Evolutionary conservation across 2,888 invertebrate species (phyloP), one percentile per base, ranked within the genome.

Genomic region (Lepidonotus clava): DNA sequence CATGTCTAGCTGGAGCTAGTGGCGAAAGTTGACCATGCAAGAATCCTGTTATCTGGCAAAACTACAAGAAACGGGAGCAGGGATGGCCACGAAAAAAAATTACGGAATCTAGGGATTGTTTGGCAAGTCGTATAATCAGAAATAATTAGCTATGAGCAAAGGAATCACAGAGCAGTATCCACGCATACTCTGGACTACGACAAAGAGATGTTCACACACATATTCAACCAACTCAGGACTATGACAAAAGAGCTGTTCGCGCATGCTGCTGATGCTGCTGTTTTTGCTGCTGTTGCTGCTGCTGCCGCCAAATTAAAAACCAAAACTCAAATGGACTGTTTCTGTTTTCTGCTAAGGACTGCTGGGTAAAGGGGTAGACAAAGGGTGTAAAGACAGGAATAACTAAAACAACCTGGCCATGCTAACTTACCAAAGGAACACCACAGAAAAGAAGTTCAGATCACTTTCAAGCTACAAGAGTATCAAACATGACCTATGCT

Each of bases 1-100:
- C 36, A 34, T 38, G 34, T 21, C 38, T 38, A 38, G 38, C 36
- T 14, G 38, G 21, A 1, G 38, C 36, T 71, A 71, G 71, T 38
- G 24, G n/a, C 56, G 71, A 71, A 71, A 71, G 36, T 38, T 71
- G 71, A 71, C 71, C 71, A 71, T 71, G 71, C 71, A 61, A 61
- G n/a, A 61, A 28, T 61, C 61, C 61, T 14, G 18, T 34, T 38
- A 18, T 71, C 38, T 71, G 71, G n/a, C 34, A 14, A 71, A 34
- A 14, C 34, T 38, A 71, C 14, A 38, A 34, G 71, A 18, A 46
- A 46, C 8, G 18, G 46, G 8, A 8, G 8, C 46, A 18, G 46
- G 8, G 46, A 46, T n/a, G n/a, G n/a, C n/a, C n/a, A n/a, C n/a
- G n/a, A n/a, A n/a, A n/a, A n/a, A n/a, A n/a, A n/a, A n/a, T n/a